Evolutionary conservation across 2,888 invertebrate species (phyloP).

Genomic region (Tenthredo livida): DNA sequence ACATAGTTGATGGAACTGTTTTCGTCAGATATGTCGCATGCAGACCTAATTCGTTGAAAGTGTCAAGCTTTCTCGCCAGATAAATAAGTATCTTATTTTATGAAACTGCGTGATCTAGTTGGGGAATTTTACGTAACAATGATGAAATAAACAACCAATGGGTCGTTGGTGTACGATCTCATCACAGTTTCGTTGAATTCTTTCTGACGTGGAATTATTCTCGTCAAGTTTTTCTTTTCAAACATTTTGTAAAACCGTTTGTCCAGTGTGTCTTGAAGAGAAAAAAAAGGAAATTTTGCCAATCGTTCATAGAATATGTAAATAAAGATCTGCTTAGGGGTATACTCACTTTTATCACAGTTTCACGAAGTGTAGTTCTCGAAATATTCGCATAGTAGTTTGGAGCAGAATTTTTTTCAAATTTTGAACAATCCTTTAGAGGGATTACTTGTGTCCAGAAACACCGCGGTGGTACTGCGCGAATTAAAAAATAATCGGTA

Average conservation of each 20-base stretch:
- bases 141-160: not conserved
- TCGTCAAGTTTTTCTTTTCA: too few species aligned
- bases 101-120: not conserved
- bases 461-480: not conserved
- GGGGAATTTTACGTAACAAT: not conserved
- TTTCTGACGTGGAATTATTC: not conserved
- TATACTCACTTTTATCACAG: not conserved
- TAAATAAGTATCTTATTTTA: not conserved
- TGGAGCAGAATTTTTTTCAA: not conserved
- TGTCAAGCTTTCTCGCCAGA: not conserved
- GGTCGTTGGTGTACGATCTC: not conserved
- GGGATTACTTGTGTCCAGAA: not conserved
- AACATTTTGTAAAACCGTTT: not conserved
- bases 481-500: not conserved
- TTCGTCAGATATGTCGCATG: not conserved
- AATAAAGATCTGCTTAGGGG: not conserved
- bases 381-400: not conserved
- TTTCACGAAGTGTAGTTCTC: not conserved
- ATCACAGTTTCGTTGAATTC: not conserved
- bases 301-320: not conserved
- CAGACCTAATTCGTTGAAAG: slow-evolving; percentile 3
- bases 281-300: not conserved
- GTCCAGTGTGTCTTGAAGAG: not conserved
- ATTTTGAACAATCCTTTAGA: not conserved
- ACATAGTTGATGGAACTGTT: not conserved